Conservation (phyloP, 2,797 vertebrate species). For the Hypotaenidia okinawae region DNA sequence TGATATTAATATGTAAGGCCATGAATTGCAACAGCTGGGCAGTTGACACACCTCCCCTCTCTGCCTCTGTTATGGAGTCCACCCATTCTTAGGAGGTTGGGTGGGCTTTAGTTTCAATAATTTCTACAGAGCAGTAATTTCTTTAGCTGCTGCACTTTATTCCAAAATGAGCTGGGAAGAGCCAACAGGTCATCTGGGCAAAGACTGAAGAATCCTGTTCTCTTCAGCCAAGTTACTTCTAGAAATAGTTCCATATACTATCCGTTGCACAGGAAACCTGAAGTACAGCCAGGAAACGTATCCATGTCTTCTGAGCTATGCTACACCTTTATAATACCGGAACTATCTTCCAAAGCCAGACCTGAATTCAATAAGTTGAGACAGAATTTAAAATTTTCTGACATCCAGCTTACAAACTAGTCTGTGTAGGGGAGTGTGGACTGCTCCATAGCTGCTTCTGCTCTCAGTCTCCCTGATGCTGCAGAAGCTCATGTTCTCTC, state of each 20-base stretch:
- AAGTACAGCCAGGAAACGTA: not conserved
- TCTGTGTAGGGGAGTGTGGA: not conserved
- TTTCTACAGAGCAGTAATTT: conserved; percentile 11
- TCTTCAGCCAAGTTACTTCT: conserved; percentile 1
- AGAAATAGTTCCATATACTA: not conserved
- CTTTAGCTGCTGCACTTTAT: conserved; percentile 22
- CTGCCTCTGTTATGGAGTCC: not conserved
- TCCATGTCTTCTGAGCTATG: not conserved
- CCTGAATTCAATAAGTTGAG: not conserved
- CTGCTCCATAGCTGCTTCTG: not conserved
- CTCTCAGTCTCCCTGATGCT: not conserved
- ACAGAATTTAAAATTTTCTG: not conserved
- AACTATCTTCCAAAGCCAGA: not conserved
- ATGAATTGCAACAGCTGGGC: not conserved
- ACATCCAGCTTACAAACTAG: not conserved
- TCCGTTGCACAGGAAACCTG: not conserved
- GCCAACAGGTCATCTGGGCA: not conserved
- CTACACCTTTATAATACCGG: not conserved
- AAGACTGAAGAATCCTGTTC: not conserved
- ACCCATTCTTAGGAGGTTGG: not conserved
- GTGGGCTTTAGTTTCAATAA: conserved; percentile 1
- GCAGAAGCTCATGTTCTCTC: not conserved
- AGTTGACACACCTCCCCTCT: not conserved
- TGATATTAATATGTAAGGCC: not conserved
- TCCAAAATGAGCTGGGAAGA: not conserved